Base-by-base conservation (phyloP, 2,888 invertebrate species). In the Bimastos eiseni region DNA sequence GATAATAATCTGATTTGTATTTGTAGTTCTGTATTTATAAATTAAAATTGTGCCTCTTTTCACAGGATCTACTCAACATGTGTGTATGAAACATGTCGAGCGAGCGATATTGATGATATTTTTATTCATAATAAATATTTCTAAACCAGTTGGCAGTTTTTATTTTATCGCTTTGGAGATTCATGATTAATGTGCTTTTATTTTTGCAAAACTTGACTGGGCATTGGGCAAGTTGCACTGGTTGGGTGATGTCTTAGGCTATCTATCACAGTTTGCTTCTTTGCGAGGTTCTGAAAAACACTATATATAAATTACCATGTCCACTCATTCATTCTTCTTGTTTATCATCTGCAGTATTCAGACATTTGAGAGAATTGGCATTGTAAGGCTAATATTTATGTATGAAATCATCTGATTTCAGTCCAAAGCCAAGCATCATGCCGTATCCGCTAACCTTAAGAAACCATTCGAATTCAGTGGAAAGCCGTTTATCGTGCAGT, bases 401-500 rank as follows among this genome's bases (percentile, higher is more conserved):
- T 70, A n/a, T 70, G 8, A 70, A 70, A n/a, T 70, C n/a, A n/a
- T 70, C 8, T 70, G 70, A 70, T 70, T 70, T 17, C 93, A 95
- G 94, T 97, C 98, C 0, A 98, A 98, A 96, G 99, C 99, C 0
- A 98, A 98, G 94, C 99, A 99, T 95, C 98, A 99, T 30, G 99
- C 99, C 17, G 97, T 99, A 92, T 96, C 98, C 3, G 96, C 98
- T 6, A 96, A 96, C 49, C 95, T 99, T 33, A 96, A 96, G 91
- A 97, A 96, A 94, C 97, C 97, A 0, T 99, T 98, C 95, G 96
- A 97, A 90, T 99, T 99, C 95, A 92, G 89, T 91, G 97, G 97
- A 93, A 98, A 98, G 0, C 96, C 96, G 34, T 95, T 96, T 83
- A 96, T 99, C 92, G 97, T 99, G 8, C 99, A 99, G 95, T 99